A percentile compares a stretch with the other conserved stretches of the same genome.
phyloP scores from a whole-genome alignment of 64 coral and sea anemone species.

The Porites lutea region DNA sequence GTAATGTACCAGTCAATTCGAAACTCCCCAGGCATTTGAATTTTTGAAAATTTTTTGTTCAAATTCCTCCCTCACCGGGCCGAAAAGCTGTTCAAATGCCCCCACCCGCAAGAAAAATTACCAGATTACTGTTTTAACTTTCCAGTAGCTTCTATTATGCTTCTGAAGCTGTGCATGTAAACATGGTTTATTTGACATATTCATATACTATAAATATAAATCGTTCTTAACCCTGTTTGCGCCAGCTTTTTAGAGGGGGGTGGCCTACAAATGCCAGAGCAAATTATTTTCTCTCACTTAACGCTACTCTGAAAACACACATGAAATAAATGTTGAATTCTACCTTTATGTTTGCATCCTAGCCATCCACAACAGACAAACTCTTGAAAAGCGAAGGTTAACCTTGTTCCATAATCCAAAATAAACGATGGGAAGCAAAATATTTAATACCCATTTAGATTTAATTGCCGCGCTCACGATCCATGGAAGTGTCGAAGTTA shows the following conservation, averaged over 20 bases:
- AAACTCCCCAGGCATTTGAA: conserved; percentile 42
- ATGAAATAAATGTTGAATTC: conserved; percentile 22
- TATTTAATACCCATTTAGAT: not conserved
- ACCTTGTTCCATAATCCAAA: conserved; percentile 3
- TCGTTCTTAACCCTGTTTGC: not conserved
- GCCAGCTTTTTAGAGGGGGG: not conserved
- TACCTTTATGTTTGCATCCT: not conserved
- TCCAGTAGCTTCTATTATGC: too few relatives aligned
- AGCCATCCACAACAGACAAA: conserved; percentile 17
- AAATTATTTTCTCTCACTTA: not conserved
- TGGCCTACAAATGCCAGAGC: not conserved
- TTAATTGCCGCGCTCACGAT: not conserved
- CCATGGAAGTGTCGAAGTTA: not conserved
- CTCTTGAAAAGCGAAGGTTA: conserved; percentile 11
- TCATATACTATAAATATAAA: conserved; percentile 37
- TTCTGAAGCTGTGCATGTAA: conserved; percentile 35
- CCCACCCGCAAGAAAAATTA: conserved; percentile 34
- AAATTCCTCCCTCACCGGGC: conserved; percentile 45
- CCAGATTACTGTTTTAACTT: conserved; percentile 56
- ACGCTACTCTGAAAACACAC: not conserved
- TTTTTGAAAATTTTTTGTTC: conserved; percentile 48
- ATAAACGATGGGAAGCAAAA: too few relatives aligned
- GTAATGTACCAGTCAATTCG: conserved; percentile 33
- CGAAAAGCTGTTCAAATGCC: conserved; percentile 41
- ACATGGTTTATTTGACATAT: conserved; percentile 19